Evolutionary conservation across 2,797 vertebrate genomes (phyloP), one percentile per base, ranked within the genome.

Genomic region (Onychomys arenicola): DNA sequence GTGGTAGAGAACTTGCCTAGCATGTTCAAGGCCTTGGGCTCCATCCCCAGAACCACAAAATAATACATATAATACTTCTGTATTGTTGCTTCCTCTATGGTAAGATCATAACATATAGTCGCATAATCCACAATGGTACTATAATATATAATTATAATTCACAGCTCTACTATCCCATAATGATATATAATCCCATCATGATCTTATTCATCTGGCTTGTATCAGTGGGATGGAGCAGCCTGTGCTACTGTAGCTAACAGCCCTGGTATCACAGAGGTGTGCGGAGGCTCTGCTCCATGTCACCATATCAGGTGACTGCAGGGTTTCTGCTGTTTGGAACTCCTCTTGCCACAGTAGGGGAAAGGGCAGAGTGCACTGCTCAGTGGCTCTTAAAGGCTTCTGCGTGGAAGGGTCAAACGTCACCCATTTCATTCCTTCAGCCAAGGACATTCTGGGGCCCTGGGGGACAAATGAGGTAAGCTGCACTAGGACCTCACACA

Each of bases 191-290:
- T 69, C n/a, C 43, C 12, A 27, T 3, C 21, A 7, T 19, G 76
- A 76, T 3, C 19, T 32, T 46, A 84, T 49, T 32, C 14, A 86
- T 63, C 75, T 57, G 69, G 75, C 49, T 80, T 90, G 13, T 32
- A n/a, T 46, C 65, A 5, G 32, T 55, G 27, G 32, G 63, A n/a
- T 0, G 27, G 57, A 65, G 49, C 29, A 23, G 34, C 23, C 8
- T 2, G 6, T 32, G 14, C 4, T 17, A 57, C 37, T 23, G 1
- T 71, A 32, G 69, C 43, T 78, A 86, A 57, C 11, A 46, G 3
- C 13, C 55, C 71, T 46, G 2, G 0, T 21, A 23, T 6, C 11
- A 37, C 29, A 29, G 16, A 21, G 1, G 6, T 1, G 11, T 0
- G 17, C 11, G 27, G 16, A 76, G 27, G 16, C 2, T 25, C 32